phyloP scores from a whole-genome alignment of 2,113 vertebrate genomes.

The Cynopterus brachyotis region DNA sequence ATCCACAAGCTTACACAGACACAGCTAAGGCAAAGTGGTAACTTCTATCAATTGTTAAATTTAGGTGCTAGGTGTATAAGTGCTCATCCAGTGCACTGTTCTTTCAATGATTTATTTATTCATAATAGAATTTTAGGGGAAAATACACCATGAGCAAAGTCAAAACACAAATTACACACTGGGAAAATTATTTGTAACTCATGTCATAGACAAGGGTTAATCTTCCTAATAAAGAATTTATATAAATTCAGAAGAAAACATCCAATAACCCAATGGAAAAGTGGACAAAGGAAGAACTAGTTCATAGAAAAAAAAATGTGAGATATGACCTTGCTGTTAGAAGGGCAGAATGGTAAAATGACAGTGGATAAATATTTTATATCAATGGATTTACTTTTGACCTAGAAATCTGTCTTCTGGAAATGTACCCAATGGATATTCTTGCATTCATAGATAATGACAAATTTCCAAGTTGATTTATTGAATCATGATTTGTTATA shows the following conservation, averaged over 20 bases:
- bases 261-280: neutral
- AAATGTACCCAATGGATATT: no score
- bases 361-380: neutral
- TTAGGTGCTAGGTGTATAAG: neutral
- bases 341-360: neutral
- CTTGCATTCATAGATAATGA: neutral
- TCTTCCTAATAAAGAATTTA: neutral
- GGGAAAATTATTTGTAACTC: neutral
- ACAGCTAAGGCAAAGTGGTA: neutral
- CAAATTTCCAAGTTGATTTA: neutral
- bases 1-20: neutral
- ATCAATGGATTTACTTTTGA: neutral
- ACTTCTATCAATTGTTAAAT: neutral
- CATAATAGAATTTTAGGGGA: neutral
- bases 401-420: neutral
- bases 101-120: neutral
- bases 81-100: neutral
- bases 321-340: neutral
- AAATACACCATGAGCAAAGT: neutral
- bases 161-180: neutral
- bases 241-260: neutral
- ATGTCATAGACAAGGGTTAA: neutral
- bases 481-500: neutral
- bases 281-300: neutral
- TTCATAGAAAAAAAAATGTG: neutral